Evolutionary conservation across 2,888 invertebrate genomes (phyloP), one percentile per base, ranked within the genome.

Genomic region (Thera obeliscata): DNA sequence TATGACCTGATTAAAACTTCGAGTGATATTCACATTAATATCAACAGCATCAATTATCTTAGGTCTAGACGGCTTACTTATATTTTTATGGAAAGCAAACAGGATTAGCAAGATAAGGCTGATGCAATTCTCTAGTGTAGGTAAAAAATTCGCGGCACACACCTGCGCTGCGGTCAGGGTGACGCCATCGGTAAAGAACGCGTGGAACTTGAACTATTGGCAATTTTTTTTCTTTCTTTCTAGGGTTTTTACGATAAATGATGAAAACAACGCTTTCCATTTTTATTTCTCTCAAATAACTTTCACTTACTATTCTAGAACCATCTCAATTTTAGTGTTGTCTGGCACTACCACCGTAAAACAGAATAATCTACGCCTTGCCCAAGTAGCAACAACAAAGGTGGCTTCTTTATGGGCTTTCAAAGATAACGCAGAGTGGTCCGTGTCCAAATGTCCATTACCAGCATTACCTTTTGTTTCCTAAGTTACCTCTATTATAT

Each of bases 341-440:
- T 58, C 56, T 64, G 58, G 57, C 56, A 56, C 59, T 46, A 46
- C 9, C 52, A 33, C 33, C 67, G 69, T 74, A 75, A 75, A 73
- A 61, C 64, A 62, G 55, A 72, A 61, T 62, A 61, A 64, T 82
- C 80, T 77, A 81, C 70, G 75, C 76, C 81, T 86, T 84, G 82
- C 84, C 81, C 85, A 85, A 88, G 86, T 82, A 82, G 81, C 83
- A 79, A 84, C 83, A 84, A 85, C 85, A 88, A 86, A 86, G 80
- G 76, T 85, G 86, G 87, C 84, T 86, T 88, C 85, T 91, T 91
- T 90, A 91, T 88, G 86, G 81, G 86, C 81, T 79, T 82, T 83
- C 77, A 78, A 77, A 85, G 91, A 91, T 91, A 91, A 88, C 82
- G 81, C 63, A 43, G 68, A 75, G 73, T 80, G 78, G 80, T 82